Base-by-base conservation (phyloP, 2,113 vertebrate genomes). In the Scatophagus argus region DNA sequence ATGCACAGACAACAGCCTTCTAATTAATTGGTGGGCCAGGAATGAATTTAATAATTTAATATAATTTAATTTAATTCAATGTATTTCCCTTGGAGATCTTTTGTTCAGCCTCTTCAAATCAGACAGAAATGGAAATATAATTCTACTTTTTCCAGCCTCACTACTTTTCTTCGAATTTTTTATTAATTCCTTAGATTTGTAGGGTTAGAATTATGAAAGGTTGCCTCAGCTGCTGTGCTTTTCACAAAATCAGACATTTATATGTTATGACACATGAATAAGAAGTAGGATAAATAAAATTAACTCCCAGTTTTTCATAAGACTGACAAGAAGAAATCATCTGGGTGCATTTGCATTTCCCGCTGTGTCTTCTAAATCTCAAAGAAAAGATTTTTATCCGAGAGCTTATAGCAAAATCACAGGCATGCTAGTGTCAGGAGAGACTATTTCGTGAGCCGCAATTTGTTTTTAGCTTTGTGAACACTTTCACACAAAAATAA, bases 341-440 rank as follows among this genome's bases (percentile, higher is more conserved):
- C 7, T 32, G 27, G 29, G 29, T 23, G 17, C 13, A 44, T 82
- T 63, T 82, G 41, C 52, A 59, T 77, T 64, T 54, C 51, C 59
- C 4, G 1, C 65, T 52, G 43, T 31, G 34, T 29, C 36, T 31
- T 64, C 17, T 51, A 69, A 71, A 44, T 66, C 70, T 49, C 7
- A 6, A 32, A 25, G 64, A 75, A 49, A 64, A 23, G 32, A 4
- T 27, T 70, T 58, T 56, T 52, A 36, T 65, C 41, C 5, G 9
- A 64, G 51, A 60, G 66, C 67, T 72, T 77, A 72, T 39, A 60
- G 60, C 66, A 60, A 32, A 67, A 68, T 60, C 44, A 31, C 52
- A 60, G 60, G 60, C 73, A 21, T 10, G 49, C 32, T 12, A 4
- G 31, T 32, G 60, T 65, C 31, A 36, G 58, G 21, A 3, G 7